A percentile compares a stretch with the other conserved stretches of the same genome.
phyloP scores from a whole-genome alignment of 2,888 invertebrate genomes.

The Gerris lacustris region DNA sequence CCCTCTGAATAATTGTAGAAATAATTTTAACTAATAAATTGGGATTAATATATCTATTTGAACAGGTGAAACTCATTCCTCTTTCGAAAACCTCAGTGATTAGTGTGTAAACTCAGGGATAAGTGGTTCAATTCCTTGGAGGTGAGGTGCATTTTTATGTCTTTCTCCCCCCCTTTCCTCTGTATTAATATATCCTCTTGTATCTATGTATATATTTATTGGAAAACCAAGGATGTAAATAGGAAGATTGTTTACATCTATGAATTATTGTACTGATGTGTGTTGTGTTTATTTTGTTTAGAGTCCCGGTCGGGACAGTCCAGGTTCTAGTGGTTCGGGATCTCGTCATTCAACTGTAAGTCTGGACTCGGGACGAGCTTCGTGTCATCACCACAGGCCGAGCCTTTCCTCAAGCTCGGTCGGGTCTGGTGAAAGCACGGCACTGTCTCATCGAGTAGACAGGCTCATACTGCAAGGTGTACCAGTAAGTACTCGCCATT shows the following conservation, averaged over 20 bases:
- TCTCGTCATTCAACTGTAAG: conserved; percentile 81
- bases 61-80: too few species aligned
- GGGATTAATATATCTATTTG: too few species aligned
- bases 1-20: too few species aligned
- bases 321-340: conserved; percentile 77
- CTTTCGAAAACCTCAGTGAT: too few species aligned
- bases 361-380: conserved; percentile 83
- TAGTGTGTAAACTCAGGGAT: too few species aligned
- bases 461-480: conserved; percentile 59
- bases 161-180: too few species aligned
- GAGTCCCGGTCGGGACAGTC: conserved; percentile 87
- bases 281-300: conserved; percentile 35
- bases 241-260: not conserved
- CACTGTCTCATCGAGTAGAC: conserved; percentile 50
- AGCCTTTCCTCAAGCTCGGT: conserved; percentile 62
- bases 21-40: too few species aligned
- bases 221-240: too few species aligned
- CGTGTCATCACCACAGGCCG: conserved; percentile 43
- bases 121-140: too few species aligned
- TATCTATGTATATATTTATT: too few species aligned
- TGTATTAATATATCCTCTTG: too few species aligned
- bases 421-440: conserved; percentile 44
- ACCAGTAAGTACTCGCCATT: conserved; percentile 43
- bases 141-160: too few species aligned
- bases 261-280: not conserved